Base-by-base conservation (phyloP, 1,140 invertebrate species). In the Zophobas atratus region DNA sequence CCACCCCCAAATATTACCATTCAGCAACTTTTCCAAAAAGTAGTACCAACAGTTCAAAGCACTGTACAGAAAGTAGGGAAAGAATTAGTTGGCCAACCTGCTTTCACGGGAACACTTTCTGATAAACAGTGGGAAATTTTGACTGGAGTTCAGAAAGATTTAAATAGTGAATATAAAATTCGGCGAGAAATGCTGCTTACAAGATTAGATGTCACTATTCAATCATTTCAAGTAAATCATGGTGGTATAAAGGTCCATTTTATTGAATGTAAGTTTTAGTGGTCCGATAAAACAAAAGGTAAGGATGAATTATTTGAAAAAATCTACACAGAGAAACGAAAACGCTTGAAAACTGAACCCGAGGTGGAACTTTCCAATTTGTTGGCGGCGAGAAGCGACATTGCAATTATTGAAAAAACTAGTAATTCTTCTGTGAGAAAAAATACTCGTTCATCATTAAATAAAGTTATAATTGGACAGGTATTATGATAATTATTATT, bases 171-270 rank as follows among this genome's bases (percentile, higher is more conserved):
- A 84, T 99, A 97, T 84, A 90, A 90, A 83, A 89, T 95, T 49
- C 88, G 97, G 76, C 88, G 96, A 74, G 93, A 98, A 84, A 96
- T 97, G 90, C 90, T 99, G 79, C 87, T 98, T 0, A 97, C 96
- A 77, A 89, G 98, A 67, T 86, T 98, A 51, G 97, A 99, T 88
- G 97, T 97, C 48, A 99, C 97, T 1, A 92, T 99, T 82, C 95
- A 97, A 86, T 98, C 96, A 34, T 99, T 98, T 87, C 90, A 94
- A 88, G 83, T 84, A 78, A 77, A 46, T 79, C 6, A 6, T 63
- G 3, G 39, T 63, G 72, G 36, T 49, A 72, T 2, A 34, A 36
- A 38, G 20, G 20, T 20, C 32, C 33, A 20, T 39, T 35, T 43
- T 60, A 4, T 39, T 60, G 56, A 56, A 4, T 46, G 43, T 8